Percentiles rank a stretch among this genome's conserved stretches.
Evolutionary conservation across 2,888 invertebrate species (phyloP).

Genomic region (Ecliptopera silaceata): DNA sequence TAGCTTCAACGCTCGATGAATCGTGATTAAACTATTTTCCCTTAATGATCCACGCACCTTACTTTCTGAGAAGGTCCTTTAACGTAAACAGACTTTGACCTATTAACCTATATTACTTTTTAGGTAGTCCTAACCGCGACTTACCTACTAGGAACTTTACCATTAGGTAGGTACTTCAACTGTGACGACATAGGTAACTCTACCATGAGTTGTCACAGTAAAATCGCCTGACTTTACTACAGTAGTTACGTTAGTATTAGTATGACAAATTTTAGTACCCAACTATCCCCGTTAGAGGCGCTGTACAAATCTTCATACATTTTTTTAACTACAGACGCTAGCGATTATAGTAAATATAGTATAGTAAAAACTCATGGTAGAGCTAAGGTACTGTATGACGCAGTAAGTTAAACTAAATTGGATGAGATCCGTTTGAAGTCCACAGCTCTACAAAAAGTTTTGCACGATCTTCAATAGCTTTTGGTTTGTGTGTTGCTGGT

Average conservation of each 20-base stretch:
- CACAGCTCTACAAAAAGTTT: neutral
- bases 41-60: conserved; percentile 3
- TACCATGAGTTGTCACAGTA: no score
- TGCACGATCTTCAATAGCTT: neutral
- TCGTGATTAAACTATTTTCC: conserved; percentile 9
- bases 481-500: no score
- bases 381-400: neutral
- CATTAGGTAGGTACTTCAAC: no score
- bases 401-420: neutral
- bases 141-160: neutral
- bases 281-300: no score
- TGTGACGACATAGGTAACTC: neutral
- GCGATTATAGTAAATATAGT: no score
- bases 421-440: neutral
- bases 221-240: no score
- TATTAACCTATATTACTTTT: conserved; percentile 9
- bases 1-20: conserved; percentile 12
- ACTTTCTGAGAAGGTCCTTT: conserved; percentile 24
- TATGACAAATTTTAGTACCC: no score
- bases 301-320: no score
- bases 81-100: conserved; percentile 21
- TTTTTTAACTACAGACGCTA: no score
- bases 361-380: no score
- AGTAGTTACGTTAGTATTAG: no score
- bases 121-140: neutral